Evolutionary conservation across 2,113 vertebrate species (phyloP), one percentile per base, ranked within the genome.

Genomic region (Cygnus buccinator): DNA sequence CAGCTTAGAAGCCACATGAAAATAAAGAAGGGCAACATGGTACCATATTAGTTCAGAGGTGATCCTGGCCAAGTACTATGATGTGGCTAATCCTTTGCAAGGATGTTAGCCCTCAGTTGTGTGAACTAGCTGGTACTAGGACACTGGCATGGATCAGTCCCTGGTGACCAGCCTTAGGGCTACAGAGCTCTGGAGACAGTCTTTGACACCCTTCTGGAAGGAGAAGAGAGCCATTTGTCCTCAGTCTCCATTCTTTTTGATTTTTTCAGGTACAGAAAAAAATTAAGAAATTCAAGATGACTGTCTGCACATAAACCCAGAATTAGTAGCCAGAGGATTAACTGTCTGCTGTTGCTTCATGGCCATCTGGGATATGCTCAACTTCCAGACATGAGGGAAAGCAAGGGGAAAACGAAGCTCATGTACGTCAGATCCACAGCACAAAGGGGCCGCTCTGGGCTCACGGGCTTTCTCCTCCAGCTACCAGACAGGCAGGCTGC

Each of bases 121-220:
- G 41, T 1, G 4, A 59, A 20, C 23, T 4, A 4, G 7, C 29
- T 23, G 12, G 25, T 29, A 44, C 19, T 8, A 13, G 19, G 84
- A 41, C 14, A 7, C 43, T 5, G 22, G 62, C 43, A 50, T 1
- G 4, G 31, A n/a, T 15, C 15, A 19, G 73, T 20, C 31, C 28
- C 31, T 23, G 6, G 19, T 13, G 23, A 17, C 62, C 1, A 1
- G n/a, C n/a, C 79, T 0, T 0, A 19, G 21, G 29, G 22, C 35
- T 62, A 62, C 61, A 26, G 35, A 15, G 37, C 35, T 26, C 25
- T 19, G 58, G 41, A 16, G 22, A 43, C 61, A 26, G 50, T 19
- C 61, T 19, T 13, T 14, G 28, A 33, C 31, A 18, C 13, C 33
- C 50, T 22, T 58, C 44, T 15, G 31, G 31, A 59, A 61, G 31